These are phyloP conservation scores for Trididemnum miniatum DNA, from an alignment of 23 tunicate genomes.

Conservation along the genomic window DNA sequence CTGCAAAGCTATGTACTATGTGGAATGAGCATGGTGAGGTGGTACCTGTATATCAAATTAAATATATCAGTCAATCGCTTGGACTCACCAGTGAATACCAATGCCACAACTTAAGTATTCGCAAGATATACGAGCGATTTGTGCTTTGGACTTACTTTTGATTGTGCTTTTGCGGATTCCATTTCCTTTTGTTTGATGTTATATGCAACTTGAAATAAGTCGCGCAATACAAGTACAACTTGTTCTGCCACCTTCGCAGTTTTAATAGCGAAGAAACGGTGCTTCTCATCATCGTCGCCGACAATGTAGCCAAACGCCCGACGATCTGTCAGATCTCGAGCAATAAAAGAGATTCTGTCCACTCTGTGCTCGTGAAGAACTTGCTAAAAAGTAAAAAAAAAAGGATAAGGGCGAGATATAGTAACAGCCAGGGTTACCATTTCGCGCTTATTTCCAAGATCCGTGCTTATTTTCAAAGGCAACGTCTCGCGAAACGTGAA, in stretches of 20 bases:
- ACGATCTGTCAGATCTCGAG: constrained; percentile 90
- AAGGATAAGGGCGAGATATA: no score
- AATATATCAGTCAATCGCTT: no score
- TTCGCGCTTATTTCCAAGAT: no score
- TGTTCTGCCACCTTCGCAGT: constrained; percentile 90
- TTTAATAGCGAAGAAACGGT: constrained; percentile 85
- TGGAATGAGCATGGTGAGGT: no score
- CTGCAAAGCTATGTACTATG: no score
- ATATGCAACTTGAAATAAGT: constrained; percentile 94
- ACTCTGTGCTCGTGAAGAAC: constrained; percentile 79
- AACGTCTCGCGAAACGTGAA: no score
- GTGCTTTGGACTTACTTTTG: constrained; percentile 10
- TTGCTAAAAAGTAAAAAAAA: constrained; percentile 44
- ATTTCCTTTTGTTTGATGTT: constrained; percentile 84
- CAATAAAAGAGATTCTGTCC: constrained; percentile 85
- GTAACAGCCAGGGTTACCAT: no score
- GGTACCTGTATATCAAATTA: no score
- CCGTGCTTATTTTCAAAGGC: no score
- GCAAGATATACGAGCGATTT: no score
- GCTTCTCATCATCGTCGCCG: constrained; percentile 73
- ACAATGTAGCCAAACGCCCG: constrained; percentile 91
- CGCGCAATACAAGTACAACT: constrained; percentile 79
- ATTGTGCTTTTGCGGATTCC: constrained; percentile 46
- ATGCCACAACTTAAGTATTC: no score
- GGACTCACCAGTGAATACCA: no score